Percentiles rank a stretch among this genome's conserved stretches.
Evolutionary conservation across 1,140 invertebrate genomes (phyloP).

Genomic region (roundworm (Caenorhabditis elegans)): DNA sequence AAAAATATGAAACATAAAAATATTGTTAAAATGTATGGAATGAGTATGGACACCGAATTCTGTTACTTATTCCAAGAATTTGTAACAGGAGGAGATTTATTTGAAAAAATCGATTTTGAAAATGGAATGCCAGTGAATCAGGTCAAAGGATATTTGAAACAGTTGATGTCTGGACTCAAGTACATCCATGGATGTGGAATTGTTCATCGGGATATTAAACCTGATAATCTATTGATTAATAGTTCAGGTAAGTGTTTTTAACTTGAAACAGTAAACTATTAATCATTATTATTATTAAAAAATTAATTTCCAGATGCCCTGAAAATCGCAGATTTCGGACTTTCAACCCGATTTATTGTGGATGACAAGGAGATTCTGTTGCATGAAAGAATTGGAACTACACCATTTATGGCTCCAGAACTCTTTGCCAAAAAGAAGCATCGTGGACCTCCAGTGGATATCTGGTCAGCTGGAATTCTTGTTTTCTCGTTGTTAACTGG

Average conservation of each 20-base stretch:
- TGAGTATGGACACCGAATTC: not conserved
- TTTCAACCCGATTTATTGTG: not conserved
- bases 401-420: not conserved
- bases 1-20: not conserved
- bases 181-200: not conserved
- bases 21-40: not conserved
- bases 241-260: not conserved
- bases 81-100: not conserved
- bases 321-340: not conserved
- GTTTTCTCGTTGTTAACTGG: too few relatives aligned
- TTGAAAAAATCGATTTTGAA: too few relatives aligned
- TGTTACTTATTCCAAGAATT: not conserved
- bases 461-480: not conserved
- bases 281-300: not conserved
- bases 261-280: not conserved
- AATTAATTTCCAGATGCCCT: not conserved
- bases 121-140: not conserved
- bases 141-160: not conserved
- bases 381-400: not conserved
- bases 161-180: not conserved
- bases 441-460: not conserved
- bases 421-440: not conserved
- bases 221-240: not conserved
- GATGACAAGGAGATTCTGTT: not conserved
- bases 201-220: not conserved